Percentiles rank a stretch among this genome's conserved stretches.
Conservation (phyloP, 2,888 invertebrate species). For the Apamea epomidion region DNA sequence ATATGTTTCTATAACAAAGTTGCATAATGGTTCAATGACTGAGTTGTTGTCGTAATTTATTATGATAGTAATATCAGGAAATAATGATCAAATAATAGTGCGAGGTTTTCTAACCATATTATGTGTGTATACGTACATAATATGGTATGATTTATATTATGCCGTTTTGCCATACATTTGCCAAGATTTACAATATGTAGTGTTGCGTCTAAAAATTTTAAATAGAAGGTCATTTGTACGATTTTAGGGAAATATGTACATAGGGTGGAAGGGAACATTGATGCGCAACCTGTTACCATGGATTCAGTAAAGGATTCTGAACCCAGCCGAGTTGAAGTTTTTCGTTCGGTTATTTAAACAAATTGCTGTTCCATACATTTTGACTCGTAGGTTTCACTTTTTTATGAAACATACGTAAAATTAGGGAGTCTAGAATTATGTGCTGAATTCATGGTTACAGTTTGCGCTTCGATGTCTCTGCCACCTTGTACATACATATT, state of each 20-base stretch:
- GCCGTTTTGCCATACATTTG: neutral
- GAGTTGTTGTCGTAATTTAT: constrained; percentile 36
- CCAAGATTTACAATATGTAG: neutral
- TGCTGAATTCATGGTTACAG: no score
- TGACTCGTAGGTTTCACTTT: no score
- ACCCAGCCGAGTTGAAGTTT: no score
- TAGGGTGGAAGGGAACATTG: no score
- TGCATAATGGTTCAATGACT: constrained; percentile 59
- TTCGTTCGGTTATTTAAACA: no score
- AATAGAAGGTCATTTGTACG: neutral
- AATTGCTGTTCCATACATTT: no score
- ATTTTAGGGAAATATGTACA: neutral
- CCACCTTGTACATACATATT: neutral
- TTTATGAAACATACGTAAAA: no score
- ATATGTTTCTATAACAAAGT: constrained; percentile 49
- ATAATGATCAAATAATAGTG: constrained; percentile 23
- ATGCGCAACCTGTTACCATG: no score
- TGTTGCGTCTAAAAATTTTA: neutral
- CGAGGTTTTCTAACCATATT: constrained; percentile 8
- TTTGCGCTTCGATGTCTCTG: no score
- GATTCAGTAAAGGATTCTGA: neutral
- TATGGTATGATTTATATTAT: neutral
- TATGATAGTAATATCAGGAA: constrained; percentile 45
- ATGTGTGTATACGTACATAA: neutral
- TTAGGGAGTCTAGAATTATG: no score